Percentiles rank a stretch among this genome's conserved stretches.
These are phyloP conservation scores for Eurosta solidaginis DNA, from an alignment of 1,140 invertebrate species.

Conservation along the genomic window DNA sequence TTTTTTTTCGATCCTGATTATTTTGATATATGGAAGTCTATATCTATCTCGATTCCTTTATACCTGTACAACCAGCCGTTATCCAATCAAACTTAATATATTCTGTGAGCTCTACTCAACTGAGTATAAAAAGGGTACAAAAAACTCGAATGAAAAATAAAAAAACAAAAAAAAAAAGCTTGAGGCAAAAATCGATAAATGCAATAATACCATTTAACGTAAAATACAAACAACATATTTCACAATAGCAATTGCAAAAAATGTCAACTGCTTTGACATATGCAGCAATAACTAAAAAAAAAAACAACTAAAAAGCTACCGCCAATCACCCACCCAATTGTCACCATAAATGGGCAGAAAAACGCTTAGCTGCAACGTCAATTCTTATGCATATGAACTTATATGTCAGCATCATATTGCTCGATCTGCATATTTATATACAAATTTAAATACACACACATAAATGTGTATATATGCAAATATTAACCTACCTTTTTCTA, in stretches of 20 bases:
- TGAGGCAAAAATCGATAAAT: neutral
- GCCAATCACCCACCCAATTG: slow-evolving; percentile 15
- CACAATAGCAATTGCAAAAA: neutral
- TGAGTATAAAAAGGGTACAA: too few species aligned
- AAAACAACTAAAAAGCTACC: neutral
- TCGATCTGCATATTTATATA: neutral
- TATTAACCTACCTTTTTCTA: too few species aligned
- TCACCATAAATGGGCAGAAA: slow-evolving; percentile 19
- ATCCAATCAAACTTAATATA: too few species aligned
- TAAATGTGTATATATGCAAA: neutral
- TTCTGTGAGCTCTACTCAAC: too few species aligned
- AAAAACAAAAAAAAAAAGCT: neutral
- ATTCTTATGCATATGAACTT: neutral
- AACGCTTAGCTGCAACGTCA: neutral
- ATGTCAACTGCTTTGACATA: slow-evolving; percentile 18
- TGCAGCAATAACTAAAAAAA: neutral
- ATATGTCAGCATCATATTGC: neutral
- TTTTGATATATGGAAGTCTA: too few species aligned
- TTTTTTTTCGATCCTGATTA: too few species aligned
- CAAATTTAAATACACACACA: too few species aligned
- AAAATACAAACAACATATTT: neutral
- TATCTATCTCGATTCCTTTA: too few species aligned
- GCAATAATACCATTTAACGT: neutral
- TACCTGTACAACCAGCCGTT: too few species aligned
- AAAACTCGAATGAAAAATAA: neutral